Evolutionary conservation across 2,888 invertebrate species (phyloP).

Genomic region (Nomada flava): DNA sequence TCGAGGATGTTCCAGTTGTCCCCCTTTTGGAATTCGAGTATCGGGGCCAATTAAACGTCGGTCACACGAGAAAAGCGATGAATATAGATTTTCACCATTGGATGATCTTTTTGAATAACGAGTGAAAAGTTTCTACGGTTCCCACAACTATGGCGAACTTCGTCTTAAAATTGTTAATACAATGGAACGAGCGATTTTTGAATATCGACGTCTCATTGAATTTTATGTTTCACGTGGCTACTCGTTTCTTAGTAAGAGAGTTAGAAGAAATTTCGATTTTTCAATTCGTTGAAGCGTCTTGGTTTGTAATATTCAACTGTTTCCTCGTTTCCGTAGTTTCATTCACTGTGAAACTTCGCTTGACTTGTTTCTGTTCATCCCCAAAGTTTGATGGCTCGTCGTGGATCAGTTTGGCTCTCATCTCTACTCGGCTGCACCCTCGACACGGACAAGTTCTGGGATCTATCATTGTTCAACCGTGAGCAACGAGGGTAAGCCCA

Average conservation of each 20-base stretch:
- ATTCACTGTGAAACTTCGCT: not conserved
- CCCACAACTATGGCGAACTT: not conserved
- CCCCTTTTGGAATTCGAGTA: conserved; percentile 24
- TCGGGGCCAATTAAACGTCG: conserved; percentile 24
- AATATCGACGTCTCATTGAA: too few relatives aligned
- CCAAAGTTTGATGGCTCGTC: too few relatives aligned
- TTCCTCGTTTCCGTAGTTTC: not conserved
- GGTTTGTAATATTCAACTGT: not conserved
- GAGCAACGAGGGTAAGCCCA: not conserved
- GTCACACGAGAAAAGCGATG: conserved; percentile 16
- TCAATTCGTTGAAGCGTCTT: not conserved
- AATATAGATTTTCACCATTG: conserved; percentile 14
- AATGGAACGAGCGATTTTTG: too few relatives aligned
- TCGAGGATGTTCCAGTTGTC: not conserved
- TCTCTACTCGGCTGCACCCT: not conserved
- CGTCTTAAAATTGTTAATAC: too few relatives aligned
- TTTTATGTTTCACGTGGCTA: too few relatives aligned
- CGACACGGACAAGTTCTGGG: not conserved
- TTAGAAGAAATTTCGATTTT: not conserved
- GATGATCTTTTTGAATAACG: conserved; percentile 22
- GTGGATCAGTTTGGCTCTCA: not conserved
- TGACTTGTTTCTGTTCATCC: not conserved
- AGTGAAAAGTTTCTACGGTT: not conserved
- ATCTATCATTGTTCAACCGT: conserved; percentile 17
- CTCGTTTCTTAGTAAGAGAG: too few relatives aligned